Conservation (phyloP, 2,888 invertebrate species). For the Argyra leucocephala region DNA sequence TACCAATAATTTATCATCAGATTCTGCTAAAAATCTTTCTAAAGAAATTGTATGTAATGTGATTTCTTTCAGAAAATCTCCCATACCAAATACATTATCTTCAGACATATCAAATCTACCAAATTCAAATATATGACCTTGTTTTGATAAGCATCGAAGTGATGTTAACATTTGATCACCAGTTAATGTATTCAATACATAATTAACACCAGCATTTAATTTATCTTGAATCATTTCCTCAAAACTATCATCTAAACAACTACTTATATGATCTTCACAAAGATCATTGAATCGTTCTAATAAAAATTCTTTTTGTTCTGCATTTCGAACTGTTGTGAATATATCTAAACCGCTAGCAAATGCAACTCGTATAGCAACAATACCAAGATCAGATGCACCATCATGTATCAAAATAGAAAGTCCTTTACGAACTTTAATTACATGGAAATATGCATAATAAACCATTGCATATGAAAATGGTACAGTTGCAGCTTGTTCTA, state of each 20-base stretch:
- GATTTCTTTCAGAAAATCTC: conserved; percentile 50
- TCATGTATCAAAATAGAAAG: conserved; percentile 41
- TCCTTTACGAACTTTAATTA: conserved; percentile 47
- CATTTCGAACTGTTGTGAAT: conserved; percentile 53
- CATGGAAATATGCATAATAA: conserved; percentile 66
- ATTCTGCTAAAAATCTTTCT: conserved; percentile 33
- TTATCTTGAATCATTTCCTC: conserved; percentile 48
- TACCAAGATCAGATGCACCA: conserved; percentile 54
- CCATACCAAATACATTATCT: conserved; percentile 47
- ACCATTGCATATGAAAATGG: conserved; percentile 55
- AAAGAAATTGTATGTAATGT: conserved; percentile 54
- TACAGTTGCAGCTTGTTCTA: conserved; percentile 57
- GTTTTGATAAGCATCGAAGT: conserved; percentile 34
- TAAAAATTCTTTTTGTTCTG: conserved; percentile 50
- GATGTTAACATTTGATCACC: conserved; percentile 49
- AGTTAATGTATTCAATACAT: conserved; percentile 53
- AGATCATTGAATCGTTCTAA: conserved; percentile 24
- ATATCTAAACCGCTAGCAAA: conserved; percentile 50
- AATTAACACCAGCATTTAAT: conserved; percentile 51
- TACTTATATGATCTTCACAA: conserved; percentile 42
- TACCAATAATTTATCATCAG: background rate
- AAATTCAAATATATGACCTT: conserved; percentile 53
- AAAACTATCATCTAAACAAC: conserved; percentile 49
- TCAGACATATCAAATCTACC: conserved; percentile 53
- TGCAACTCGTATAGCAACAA: conserved; percentile 56